Conservation (phyloP, 2,888 invertebrate genomes). For the Cheilosia pagana region DNA sequence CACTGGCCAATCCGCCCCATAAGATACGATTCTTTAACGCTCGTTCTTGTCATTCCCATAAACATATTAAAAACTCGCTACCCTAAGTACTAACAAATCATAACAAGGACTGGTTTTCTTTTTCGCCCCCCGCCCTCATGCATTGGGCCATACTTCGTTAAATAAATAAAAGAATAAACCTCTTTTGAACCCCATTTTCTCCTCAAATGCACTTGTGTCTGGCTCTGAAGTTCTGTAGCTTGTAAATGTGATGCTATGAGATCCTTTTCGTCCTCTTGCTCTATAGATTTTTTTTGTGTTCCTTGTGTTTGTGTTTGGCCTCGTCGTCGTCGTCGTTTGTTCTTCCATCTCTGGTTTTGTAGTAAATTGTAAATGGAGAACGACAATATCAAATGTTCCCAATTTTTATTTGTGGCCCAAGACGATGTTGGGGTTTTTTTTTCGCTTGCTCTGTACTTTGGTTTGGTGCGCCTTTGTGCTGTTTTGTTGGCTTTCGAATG, state of each 20-base stretch:
- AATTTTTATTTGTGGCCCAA: slow-evolving; percentile 66
- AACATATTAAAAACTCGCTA: slow-evolving; percentile 52
- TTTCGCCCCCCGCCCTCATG: slow-evolving; percentile 9
- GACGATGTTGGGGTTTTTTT: slow-evolving; percentile 16
- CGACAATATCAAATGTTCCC: slow-evolving; percentile 68
- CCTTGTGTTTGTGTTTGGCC: slow-evolving; percentile 24
- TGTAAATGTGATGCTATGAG: slow-evolving; percentile 64
- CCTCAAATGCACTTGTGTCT: slow-evolving; percentile 70
- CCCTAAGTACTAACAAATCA: slow-evolving; percentile 46
- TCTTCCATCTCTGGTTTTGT: slow-evolving; percentile 53
- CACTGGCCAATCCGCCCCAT: not conserved
- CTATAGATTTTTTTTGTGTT: not conserved
- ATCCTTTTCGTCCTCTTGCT: slow-evolving; percentile 30
- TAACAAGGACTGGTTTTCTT: slow-evolving; percentile 31
- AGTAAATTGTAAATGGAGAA: slow-evolving; percentile 51
- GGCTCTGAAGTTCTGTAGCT: slow-evolving; percentile 71
- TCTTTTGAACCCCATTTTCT: slow-evolving; percentile 59
- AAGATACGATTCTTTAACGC: slow-evolving; percentile 42
- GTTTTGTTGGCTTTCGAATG: slow-evolving; percentile 29
- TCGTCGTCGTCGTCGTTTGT: slow-evolving; percentile 39
- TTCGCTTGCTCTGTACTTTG: not conserved
- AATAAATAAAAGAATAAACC: slow-evolving; percentile 46
- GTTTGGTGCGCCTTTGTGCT: slow-evolving; percentile 22
- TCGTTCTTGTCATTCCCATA: slow-evolving; percentile 47
- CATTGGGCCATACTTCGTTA: slow-evolving; percentile 27